phyloP scores from a whole-genome alignment of 2,888 invertebrate species.

The Hofmannophila pseudospretella region DNA sequence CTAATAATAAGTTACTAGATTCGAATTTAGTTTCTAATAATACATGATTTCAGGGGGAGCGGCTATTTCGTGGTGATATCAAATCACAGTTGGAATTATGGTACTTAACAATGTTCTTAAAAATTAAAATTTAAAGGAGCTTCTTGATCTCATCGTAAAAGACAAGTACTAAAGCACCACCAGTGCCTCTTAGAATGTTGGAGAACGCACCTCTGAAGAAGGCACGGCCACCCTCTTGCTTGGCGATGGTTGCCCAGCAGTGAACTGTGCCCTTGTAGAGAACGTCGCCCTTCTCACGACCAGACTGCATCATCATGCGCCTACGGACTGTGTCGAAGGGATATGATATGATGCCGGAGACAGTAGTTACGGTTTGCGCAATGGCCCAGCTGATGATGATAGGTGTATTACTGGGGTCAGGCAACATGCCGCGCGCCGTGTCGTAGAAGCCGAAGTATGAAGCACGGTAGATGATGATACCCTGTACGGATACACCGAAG shows the following conservation, averaged over 20 bases:
- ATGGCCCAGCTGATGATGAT: conserved; percentile 96
- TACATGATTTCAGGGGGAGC: conserved; percentile 72
- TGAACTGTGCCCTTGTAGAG: conserved; percentile 94
- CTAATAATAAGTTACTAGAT: conserved; percentile 76
- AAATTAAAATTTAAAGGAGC: conserved; percentile 74
- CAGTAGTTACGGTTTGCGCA: conserved; percentile 86
- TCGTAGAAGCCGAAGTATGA: conserved; percentile 98
- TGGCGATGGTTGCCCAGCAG: conserved; percentile 92
- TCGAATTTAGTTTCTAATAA: conserved; percentile 66
- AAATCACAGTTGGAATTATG: conserved; percentile 52
- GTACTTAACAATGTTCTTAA: conserved; percentile 68
- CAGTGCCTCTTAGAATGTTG: conserved; percentile 95
- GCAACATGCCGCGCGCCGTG: conserved; percentile 95
- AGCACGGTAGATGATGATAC: conserved; percentile 97
- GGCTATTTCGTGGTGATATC: conserved; percentile 56
- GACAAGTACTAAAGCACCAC: conserved; percentile 95
- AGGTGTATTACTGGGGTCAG: conserved; percentile 95
- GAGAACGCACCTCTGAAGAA: conserved; percentile 99
- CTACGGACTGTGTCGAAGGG: conserved; percentile 97
- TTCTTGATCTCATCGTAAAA: conserved; percentile 94
- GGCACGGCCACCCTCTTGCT: conserved; percentile 88
- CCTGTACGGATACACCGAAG: conserved; percentile 96
- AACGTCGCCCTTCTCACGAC: conserved; percentile 87
- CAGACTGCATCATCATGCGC: conserved; percentile 99
- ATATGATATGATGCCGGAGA: conserved; percentile 96